Evolutionary conservation across 1,140 invertebrate species (phyloP), one percentile per base, ranked within the genome.

Genomic region (Chrysoperla carnea): DNA sequence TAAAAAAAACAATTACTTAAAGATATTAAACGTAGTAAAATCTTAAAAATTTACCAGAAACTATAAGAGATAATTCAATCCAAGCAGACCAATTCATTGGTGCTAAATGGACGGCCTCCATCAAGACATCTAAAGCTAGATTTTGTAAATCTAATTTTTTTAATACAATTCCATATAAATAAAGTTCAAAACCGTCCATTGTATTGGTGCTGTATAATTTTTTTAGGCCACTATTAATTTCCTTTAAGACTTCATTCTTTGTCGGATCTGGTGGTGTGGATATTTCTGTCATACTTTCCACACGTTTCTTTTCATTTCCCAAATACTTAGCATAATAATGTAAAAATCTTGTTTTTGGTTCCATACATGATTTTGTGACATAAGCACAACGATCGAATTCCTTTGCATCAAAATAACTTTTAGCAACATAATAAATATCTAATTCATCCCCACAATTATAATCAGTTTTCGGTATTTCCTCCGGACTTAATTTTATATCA

Each of bases 51-150:
- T 77, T 79, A 52, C 92, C 85, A 47, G 76, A 78, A 17, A 94
- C 80, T 1, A 96, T 62, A 2, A 77, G 72, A 6, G 86, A 78
- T n/a, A 98, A 59, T 62, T 97, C 92, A 28, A 89, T 64, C 88
- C 93, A 98, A 0, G 89, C 79, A 40, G 84, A 80, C 92, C 93
- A 97, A 44, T 91, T 72, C 50, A 87, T 75, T 8, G 91, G 90
- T 48, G 82, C 74, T 23, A 72, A 68, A 42, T 76, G 69, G 1
- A 91, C 72, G 15, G 89, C 72, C 52, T 86, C 79, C 11, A 85
- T 66, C 9, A 97, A 66, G 40, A 85, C 73, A 48, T 85, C 76
- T 23, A 79, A 67, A 0, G 88, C 84, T 43, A 77, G 69, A 37
- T 73, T 72, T 23, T 71, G 66, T 6, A 94, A 63, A 49, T 91